A percentile compares a stretch with the other conserved stretches of the same genome.
Evolutionary conservation across 2,113 vertebrate species (phyloP).

Genomic region (Malurus melanocephalus): DNA sequence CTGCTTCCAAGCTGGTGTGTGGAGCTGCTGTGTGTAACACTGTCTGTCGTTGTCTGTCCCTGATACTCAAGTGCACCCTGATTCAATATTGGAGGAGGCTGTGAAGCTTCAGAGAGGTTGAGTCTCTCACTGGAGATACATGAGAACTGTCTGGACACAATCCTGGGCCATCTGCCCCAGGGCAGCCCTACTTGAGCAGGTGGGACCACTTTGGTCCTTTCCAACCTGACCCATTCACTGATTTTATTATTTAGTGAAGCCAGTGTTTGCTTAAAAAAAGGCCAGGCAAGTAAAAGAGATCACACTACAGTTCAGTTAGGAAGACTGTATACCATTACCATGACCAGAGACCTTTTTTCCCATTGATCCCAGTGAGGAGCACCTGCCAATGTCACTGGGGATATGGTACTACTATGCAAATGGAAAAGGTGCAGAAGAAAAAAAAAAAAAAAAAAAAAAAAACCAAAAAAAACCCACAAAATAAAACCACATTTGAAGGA

Average conservation of each 20-base stretch:
- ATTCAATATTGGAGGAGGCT: not conserved
- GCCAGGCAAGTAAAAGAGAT: not conserved
- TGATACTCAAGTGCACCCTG: not conserved
- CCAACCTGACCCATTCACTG: not conserved
- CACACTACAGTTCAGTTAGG: not conserved
- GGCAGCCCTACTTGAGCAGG: not conserved
- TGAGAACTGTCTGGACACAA: not conserved
- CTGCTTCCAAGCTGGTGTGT: not conserved
- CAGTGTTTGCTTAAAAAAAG: not conserved
- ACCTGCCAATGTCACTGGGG: not conserved
- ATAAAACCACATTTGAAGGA: not conserved
- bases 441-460: no score
- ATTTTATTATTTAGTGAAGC: not conserved
- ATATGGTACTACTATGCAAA: not conserved
- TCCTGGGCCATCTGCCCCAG: not conserved
- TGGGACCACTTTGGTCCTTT: not conserved
- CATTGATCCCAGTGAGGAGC: not conserved
- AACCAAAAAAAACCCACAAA: no score
- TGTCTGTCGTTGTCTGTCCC: not conserved
- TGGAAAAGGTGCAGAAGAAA: not conserved
- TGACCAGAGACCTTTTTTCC: not conserved
- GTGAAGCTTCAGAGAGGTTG: not conserved
- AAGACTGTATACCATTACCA: rapidly evolving
- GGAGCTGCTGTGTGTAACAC: not conserved
- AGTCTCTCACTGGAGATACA: not conserved